Base-by-base conservation (phyloP, 2,888 invertebrate species). In the Antheraea yamamai region DNA sequence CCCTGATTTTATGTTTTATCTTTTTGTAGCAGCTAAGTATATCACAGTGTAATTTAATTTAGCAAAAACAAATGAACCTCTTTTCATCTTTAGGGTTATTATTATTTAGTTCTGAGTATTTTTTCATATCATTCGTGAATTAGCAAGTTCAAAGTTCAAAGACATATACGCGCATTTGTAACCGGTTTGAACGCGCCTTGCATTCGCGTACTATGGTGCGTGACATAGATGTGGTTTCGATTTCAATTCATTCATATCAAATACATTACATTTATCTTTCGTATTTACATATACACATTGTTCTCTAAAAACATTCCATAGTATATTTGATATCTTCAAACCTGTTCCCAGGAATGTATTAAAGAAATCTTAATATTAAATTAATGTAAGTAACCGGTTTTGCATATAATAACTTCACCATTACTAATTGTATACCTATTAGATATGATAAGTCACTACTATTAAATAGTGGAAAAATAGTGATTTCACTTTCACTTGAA, bases 231-330 rank as follows among this genome's bases (percentile, higher is more conserved):
- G 79, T 80, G 81, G 79, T 78, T 79, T 80, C 77, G 76, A 85
- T 82, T 83, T 82, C 78, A 77, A 79, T 82, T 83, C 84, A 86
- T 85, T 85, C 82, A 84, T 81, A 78, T 79, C 81, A 80, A 79
- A 81, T 80, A 77, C 76, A 75, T 68, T 75, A 72, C 79, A 77
- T 78, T 79, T 77, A 77, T 78, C 76, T 75, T 78, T 79, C 75
- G 74, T 76, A 75, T 78, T 68, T 68, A 20, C 16, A 23, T 47
- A 68, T 61, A 20, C 35, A n/a, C 12, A 30, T 51, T 30, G 39
- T n/a, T 47, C 14, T 47, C 4, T 72, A 72, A 30, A 52, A 23
- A 70, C 20, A 70, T 39, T 14, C 10, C 26, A 61, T 18, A 58
- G 52, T 73, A 6, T 7, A 18, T 55, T 18, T 20, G 10, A n/a